phyloP scores from a whole-genome alignment of 2,113 vertebrate species.

The Pedionomus torquatus region DNA sequence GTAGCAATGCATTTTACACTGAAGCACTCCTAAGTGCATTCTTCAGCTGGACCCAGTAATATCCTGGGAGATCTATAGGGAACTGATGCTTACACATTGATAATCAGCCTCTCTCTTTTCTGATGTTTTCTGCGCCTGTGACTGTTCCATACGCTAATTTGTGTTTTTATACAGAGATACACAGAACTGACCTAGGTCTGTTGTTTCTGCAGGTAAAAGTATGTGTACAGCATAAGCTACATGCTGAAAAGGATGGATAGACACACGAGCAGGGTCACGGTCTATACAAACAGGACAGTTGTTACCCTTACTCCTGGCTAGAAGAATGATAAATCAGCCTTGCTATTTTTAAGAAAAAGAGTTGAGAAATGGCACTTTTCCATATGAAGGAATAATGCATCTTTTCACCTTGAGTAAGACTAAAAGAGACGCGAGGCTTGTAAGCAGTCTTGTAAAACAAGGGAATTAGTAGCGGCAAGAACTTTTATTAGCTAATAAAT shows the following conservation, averaged over 20 bases:
- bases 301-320: background rate
- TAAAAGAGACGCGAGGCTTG: background rate
- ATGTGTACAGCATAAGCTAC: background rate
- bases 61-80: background rate
- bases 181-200: background rate
- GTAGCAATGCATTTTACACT: background rate
- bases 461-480: background rate
- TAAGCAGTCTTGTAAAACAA: background rate
- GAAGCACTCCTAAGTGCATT: background rate
- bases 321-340: background rate
- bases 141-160: background rate
- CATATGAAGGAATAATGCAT: background rate
- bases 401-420: background rate
- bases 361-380: background rate
- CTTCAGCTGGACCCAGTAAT: background rate
- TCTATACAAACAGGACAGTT: background rate
- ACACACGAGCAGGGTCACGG: fast-evolving
- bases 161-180: fast-evolving
- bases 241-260: background rate
- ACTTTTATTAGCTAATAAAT: background rate
- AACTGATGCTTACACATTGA: background rate
- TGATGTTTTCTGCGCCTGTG: background rate
- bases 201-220: background rate
- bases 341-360: background rate
- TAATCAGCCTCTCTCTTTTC: background rate